Evolutionary conservation across 2,888 invertebrate species (phyloP), one percentile per base, ranked within the genome.

Genomic region (Brachypalpus laphriformis): DNA sequence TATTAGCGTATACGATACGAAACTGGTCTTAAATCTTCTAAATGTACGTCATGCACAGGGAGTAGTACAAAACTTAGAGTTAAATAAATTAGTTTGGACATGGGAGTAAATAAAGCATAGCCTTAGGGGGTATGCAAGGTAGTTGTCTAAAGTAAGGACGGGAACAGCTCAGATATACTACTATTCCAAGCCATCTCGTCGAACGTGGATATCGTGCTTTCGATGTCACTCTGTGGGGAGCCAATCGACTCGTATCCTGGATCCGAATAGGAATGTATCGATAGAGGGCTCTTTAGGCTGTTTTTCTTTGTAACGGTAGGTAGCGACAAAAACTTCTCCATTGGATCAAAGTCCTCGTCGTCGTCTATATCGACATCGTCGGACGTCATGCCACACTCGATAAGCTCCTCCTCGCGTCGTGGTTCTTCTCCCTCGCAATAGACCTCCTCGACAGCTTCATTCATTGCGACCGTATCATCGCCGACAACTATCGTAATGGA

Each of bases 81-180:
- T 61, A 51, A 54, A 68, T 40, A 54, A 68, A 68, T 54, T 54
- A 51, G 2, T 28, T 16, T 51, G 1, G 9, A 49, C 9, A 20
- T 8, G n/a, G 7, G 31, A 45, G 34, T 47, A 20, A 25, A n/a
- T 16, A 61, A 51, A 47, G 40, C 22, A 59, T 51, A 66, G 37
- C 42, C 28, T 40, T 7, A 14, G 16, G 40, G 31, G 31, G 31
- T 18, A 16, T 63, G 18, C 6, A n/a, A 22, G 22, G 5, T 6
- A 18, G 5, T 1, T 14, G 6, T n/a, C 34, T 93, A 96, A 68
- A 95, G 93, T 89, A 96, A 92, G 83, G 94, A 94, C 40, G 96
- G 96, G 92, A 97, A 97, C 88, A 97, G 92, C 92, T 96, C 96
- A 82, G 95, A 94, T 88, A 96, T 94, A 88, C 95, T 95, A 89